Percentiles rank a stretch among this genome's conserved stretches.
Conservation (phyloP, 2,113 vertebrate species). For the Alaudala cheleensis region DNA sequence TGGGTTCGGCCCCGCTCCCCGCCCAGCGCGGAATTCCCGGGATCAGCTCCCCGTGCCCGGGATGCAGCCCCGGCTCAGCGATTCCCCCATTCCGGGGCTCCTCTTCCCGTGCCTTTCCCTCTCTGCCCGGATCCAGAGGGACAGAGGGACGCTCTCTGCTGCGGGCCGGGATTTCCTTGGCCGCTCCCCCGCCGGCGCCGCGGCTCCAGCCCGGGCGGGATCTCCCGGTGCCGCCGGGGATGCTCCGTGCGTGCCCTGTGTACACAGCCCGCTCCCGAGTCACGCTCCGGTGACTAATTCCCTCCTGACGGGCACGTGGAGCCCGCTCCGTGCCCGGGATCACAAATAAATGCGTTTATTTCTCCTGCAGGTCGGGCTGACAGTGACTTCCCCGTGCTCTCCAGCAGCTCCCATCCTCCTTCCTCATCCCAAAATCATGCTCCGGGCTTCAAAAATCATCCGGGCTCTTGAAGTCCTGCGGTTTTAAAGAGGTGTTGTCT, state of each 20-base stretch:
- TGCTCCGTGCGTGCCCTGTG: neutral
- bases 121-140: accelerated
- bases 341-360: neutral
- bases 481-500: neutral
- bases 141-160: neutral
- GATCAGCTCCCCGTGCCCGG: neutral
- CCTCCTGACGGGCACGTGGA: neutral
- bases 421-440: accelerated
- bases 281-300: neutral
- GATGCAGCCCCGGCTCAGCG: accelerated
- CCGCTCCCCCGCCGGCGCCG: neutral
- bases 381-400: neutral
- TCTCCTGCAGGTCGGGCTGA: neutral
- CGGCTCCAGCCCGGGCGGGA: neutral
- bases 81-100: neutral
- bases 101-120: accelerated
- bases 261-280: neutral
- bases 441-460: neutral
- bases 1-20: neutral
- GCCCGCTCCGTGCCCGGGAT: accelerated
- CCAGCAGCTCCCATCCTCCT: accelerated
- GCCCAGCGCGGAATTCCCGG: accelerated
- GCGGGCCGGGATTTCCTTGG: neutral
- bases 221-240: neutral
- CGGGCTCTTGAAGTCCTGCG: accelerated